Base-by-base conservation (phyloP, 2,113 vertebrate genomes). In the Hucho hucho region DNA sequence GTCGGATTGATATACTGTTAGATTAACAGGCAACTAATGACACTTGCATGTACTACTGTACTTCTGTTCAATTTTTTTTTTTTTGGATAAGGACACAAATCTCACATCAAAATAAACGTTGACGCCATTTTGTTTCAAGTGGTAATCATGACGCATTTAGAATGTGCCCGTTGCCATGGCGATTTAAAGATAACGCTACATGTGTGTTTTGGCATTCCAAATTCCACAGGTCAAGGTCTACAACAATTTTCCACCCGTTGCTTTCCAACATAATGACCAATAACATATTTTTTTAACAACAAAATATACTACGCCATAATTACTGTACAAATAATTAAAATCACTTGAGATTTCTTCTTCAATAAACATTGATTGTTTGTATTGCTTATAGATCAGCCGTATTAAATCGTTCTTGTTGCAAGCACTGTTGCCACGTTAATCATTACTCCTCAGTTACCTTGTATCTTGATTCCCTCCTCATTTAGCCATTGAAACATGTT, bases 161-260 rank as follows among this genome's bases (percentile, higher is more conserved):
- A 28, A 70, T 69, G 87, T 88, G 89, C 70, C 85, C 32, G 6
- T 73, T 77, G 29, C 66, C 65, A 77, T 80, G 75, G 70, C 18
- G 26, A 83, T 13, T 25, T 29, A 20, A 79, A 20, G 53, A 61
- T 24, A 61, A 22, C 69, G 0, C 4, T 13, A 12, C 1, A 6
- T 12, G 64, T 3, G 1, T 67, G 6, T 67, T 14, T 98, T 61
- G 97, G 94, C 3, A 97, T 97, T 77, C 98, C 97, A 0, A 97
- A 96, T 80, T 98, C 97, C 69, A 98, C 97, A 56, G 97, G 97
- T 84, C 95, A 99, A 4, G 91, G 91, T 18, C 37, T 43, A 43
- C 37, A 43, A 63, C 24, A 25, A n/a, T 63, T 63, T 63, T 63
- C 6, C 20, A 22, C 20, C 11, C 7, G 11, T 25, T 22, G 49